Conservation (phyloP, 2,888 invertebrate genomes). For the Tholera decimalis region DNA sequence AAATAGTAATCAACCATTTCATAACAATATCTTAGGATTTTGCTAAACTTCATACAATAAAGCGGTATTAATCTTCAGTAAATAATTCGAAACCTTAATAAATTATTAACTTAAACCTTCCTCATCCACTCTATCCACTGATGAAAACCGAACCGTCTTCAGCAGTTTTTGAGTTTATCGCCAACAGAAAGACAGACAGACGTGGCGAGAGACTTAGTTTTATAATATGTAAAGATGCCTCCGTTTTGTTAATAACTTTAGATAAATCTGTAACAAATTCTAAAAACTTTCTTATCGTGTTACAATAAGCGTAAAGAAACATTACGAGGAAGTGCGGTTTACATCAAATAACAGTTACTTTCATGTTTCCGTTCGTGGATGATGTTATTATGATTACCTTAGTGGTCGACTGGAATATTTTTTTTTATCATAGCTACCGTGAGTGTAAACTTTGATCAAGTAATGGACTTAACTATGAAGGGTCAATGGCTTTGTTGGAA, state of each 20-base stretch:
- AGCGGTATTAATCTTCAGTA: no score
- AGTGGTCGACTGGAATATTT: conserved; percentile 3
- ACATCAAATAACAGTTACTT: neutral
- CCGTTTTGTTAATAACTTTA: neutral
- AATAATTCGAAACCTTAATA: no score
- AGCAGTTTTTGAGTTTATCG: no score
- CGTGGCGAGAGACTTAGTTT: no score
- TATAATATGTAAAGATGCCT: no score
- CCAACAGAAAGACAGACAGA: no score
- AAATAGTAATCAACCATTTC: neutral
- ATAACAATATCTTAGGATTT: neutral
- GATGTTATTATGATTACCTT: conserved; percentile 8
- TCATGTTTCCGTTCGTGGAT: neutral
- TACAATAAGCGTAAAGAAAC: conserved; percentile 5
- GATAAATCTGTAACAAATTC: neutral
- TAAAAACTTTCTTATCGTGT: conserved; percentile 12
- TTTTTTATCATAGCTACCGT: neutral
- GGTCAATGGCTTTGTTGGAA: conserved; percentile 17
- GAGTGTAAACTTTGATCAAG: conserved; percentile 19
- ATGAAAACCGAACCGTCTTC: no score
- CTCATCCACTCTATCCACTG: no score
- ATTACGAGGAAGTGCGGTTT: neutral
- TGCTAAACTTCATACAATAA: neutral
- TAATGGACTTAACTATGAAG: conserved; percentile 28
- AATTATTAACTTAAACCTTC: no score